These are phyloP conservation scores for Globia sparganii DNA, from an alignment of 2,888 invertebrate species.

Conservation along the genomic window DNA sequence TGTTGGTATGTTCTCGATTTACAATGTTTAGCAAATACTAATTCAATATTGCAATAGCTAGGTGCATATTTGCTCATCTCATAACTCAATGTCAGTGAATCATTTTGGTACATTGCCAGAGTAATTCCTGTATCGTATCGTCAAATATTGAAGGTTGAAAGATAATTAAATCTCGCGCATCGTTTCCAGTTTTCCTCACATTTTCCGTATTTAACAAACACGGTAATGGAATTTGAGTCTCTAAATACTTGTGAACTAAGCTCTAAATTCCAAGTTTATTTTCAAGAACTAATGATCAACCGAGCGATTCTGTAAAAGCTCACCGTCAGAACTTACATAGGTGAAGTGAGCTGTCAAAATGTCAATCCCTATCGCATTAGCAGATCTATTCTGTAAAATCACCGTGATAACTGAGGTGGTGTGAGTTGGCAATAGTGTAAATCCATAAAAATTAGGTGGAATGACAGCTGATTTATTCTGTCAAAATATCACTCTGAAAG, in stretches of 20 bases:
- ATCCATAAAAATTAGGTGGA: background rate
- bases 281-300: background rate
- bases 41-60: background rate
- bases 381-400: no score
- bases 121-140: slow-evolving; percentile 14
- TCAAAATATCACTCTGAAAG: background rate
- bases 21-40: slow-evolving; percentile 5
- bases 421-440: background rate
- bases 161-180: slow-evolving; percentile 28
- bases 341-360: background rate
- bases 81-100: slow-evolving; percentile 9
- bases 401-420: background rate
- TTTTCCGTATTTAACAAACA: slow-evolving; percentile 42
- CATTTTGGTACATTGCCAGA: slow-evolving; percentile 21
- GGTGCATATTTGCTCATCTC: background rate
- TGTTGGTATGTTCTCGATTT: background rate
- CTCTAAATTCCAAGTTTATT: slow-evolving; percentile 17
- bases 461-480: background rate
- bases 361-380: background rate
- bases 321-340: background rate
- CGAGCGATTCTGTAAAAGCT: no score
- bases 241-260: slow-evolving; percentile 30
- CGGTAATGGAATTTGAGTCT: slow-evolving; percentile 17
- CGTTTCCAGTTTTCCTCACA: slow-evolving; percentile 2
- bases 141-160: slow-evolving; percentile 13